Evolutionary conservation across 2,113 vertebrate species (phyloP), one percentile per base, ranked within the genome.

Genomic region (Copsychus sechellarum): DNA sequence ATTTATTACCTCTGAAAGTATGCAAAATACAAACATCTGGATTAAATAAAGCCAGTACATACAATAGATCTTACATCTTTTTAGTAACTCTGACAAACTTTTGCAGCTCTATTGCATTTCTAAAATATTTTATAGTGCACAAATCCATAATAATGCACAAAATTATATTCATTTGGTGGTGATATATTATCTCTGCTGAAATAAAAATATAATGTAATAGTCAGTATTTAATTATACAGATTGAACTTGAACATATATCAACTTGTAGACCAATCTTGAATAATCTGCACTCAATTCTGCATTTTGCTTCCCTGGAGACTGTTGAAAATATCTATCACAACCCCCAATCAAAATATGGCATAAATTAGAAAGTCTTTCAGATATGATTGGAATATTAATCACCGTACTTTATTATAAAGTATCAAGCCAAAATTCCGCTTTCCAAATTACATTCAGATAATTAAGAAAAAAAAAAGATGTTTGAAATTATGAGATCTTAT

Each of bases 11-110:
- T 87, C 73, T 76, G 77, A 78, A 92, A 86, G 78, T 31, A 71
- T 50, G 88, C 66, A 96, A 97, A 94, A 88, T 43, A 58, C 76
- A 93, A 96, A 88, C 96, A 96, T 94, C 84, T 93, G 91, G 81
- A 94, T 92, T 88, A 94, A 93, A 96, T 93, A 96, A 95, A 86
- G 66, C 43, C 34, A 92, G 87, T 22, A 53, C 60, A 56, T 64
- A 45, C 31, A 88, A 42, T 88, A 93, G 79, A 90, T 92, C 79
- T 78, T 66, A 58, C 24, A 43, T 33, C 36, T 57, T 61, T 67
- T 88, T 45, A 84, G 57, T 33, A 88, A 91, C 60, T 89, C 79
- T 90, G 86, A 93, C 80, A 90, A 93, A 92, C 76, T 88, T 85
- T 5, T 66, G 48, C 66, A 72, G 54, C 67, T 70, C 43, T 65